These are phyloP conservation scores for Tromatobia lineatoria DNA, from an alignment of 2,888 invertebrate species.

Conservation along the genomic window DNA sequence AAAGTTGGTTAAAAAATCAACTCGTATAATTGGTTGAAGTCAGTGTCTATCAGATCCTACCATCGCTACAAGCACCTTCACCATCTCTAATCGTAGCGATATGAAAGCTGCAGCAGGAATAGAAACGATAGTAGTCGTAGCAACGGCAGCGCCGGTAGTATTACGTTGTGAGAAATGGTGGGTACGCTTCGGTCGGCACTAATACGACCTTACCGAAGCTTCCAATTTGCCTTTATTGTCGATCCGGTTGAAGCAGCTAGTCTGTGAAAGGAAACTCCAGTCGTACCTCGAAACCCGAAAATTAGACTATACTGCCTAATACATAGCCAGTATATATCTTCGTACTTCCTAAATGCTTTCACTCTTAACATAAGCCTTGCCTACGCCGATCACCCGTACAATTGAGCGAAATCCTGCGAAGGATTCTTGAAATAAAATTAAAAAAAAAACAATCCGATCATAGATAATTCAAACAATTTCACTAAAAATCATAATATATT, in stretches of 20 bases:
- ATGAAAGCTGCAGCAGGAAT: conserved; percentile 44
- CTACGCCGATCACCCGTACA: conserved; percentile 1
- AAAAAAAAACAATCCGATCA: no score
- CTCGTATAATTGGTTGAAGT: background rate
- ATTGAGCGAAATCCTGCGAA: background rate
- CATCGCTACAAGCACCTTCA: background rate
- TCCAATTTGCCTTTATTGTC: conserved; percentile 71
- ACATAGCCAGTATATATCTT: conserved; percentile 55
- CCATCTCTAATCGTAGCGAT: background rate
- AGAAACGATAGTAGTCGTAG: conserved; percentile 47
- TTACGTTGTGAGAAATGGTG: conserved; percentile 59
- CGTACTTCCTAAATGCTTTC: conserved; percentile 57
- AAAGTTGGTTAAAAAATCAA: no score
- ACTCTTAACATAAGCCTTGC: background rate
- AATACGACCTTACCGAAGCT: conserved; percentile 68
- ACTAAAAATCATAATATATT: no score
- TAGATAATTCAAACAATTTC: no score
- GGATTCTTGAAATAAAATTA: no score
- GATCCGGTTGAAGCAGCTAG: conserved; percentile 60
- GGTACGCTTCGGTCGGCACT: conserved; percentile 61
- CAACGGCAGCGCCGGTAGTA: conserved; percentile 37
- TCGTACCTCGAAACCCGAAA: conserved; percentile 54
- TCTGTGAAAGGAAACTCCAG: conserved; percentile 46
- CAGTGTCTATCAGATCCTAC: background rate
- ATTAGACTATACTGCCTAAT: conserved; percentile 55